phyloP scores from a whole-genome alignment of 2,888 invertebrate genomes.

The Dolomedes plantarius region DNA sequence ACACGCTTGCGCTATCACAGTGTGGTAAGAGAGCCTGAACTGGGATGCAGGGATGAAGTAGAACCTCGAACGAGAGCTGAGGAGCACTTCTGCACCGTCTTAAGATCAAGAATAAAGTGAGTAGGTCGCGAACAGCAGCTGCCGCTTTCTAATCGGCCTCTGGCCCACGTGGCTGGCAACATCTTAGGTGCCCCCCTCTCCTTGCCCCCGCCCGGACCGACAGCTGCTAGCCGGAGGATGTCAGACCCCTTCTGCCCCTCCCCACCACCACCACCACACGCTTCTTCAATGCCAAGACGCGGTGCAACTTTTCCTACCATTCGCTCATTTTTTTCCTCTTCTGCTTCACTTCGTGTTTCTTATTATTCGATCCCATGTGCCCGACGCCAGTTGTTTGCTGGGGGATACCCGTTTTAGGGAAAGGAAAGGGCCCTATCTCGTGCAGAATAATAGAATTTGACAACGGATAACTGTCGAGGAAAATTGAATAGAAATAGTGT shows the following conservation, averaged over 20 bases:
- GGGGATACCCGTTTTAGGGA: constrained; percentile 27
- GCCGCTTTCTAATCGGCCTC: constrained; percentile 64
- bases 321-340: neutral
- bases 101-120: constrained; percentile 55
- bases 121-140: constrained; percentile 62
- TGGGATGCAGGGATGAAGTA: neutral
- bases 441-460: constrained; percentile 4
- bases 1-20: too few species aligned
- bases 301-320: constrained; percentile 50
- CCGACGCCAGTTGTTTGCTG: constrained; percentile 35
- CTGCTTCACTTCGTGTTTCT: constrained; percentile 46
- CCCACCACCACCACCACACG: constrained; percentile 27
- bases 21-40: neutral
- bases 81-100: constrained; percentile 20
- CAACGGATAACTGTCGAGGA: constrained; percentile 50
- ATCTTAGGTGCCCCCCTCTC: constrained; percentile 40
- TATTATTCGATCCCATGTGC: constrained; percentile 55
- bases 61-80: neutral
- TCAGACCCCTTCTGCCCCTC: constrained; percentile 20
- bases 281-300: constrained; percentile 62
- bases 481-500: constrained; percentile 48
- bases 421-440: constrained; percentile 34
- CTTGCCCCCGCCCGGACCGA: constrained; percentile 31
- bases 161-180: constrained; percentile 65
- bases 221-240: constrained; percentile 65